phyloP scores from a whole-genome alignment of 2,113 vertebrate species.

The Rhynchomys soricoides region DNA sequence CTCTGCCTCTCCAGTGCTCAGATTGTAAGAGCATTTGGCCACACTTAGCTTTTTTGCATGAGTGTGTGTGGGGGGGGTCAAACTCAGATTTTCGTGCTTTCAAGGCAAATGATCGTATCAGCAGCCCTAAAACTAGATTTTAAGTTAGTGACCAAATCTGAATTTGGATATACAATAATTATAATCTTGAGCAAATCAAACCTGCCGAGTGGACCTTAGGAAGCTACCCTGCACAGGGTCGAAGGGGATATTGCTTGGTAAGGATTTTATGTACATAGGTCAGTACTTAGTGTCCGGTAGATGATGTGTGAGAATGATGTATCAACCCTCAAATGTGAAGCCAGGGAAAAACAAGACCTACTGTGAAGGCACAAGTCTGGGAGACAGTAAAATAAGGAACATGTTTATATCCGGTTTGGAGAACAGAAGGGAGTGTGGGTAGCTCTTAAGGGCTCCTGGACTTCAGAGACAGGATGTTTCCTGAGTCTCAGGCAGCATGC shows the following conservation, averaged over 20 bases:
- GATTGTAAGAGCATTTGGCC: no score
- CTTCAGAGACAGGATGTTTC: background rate
- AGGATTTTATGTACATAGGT: background rate
- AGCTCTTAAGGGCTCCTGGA: background rate
- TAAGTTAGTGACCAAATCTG: conserved; percentile 1
- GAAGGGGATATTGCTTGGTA: background rate
- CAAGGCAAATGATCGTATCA: background rate
- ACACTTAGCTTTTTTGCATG: background rate
- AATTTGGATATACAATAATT: conserved; percentile 27
- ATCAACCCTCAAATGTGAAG: background rate
- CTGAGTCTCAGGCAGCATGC: background rate
- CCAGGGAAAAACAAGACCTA: background rate
- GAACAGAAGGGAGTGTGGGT: background rate
- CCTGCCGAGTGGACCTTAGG: background rate
- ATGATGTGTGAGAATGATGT: background rate
- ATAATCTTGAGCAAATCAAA: background rate
- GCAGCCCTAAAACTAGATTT: background rate
- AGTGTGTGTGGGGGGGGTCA: no score
- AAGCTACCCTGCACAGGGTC: background rate
- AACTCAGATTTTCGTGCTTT: background rate
- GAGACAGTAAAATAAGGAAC: background rate
- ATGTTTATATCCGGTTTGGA: conserved; percentile 17
- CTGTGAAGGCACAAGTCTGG: background rate
- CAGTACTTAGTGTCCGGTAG: background rate
- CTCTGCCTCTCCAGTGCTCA: background rate